Percentiles rank a stretch among this genome's conserved stretches.
Evolutionary conservation across 2,888 invertebrate genomes (phyloP).

Genomic region (Idaea biselata): DNA sequence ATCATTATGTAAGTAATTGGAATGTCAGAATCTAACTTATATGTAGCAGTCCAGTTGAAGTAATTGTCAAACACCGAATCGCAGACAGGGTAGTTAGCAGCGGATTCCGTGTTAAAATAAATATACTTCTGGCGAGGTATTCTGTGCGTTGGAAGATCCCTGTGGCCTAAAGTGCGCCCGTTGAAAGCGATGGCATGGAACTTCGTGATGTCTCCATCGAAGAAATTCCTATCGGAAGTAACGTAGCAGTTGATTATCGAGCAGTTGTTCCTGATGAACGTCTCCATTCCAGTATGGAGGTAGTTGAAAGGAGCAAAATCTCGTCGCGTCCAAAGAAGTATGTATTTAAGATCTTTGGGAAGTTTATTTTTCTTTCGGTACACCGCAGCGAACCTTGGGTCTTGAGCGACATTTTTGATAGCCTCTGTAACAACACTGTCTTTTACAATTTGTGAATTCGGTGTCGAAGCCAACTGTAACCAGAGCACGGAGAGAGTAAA

Average conservation of each 20-base stretch:
- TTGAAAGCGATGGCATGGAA: slow-evolving; percentile 67
- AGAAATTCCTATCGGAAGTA: slow-evolving; percentile 46
- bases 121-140: slow-evolving; percentile 61
- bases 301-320: slow-evolving; percentile 54
- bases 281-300: slow-evolving; percentile 51
- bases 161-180: slow-evolving; percentile 45
- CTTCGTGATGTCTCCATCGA: slow-evolving; percentile 45
- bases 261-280: slow-evolving; percentile 61
- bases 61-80: slow-evolving; percentile 49
- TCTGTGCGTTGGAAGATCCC: slow-evolving; percentile 45
- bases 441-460: slow-evolving; percentile 25
- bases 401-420: slow-evolving; percentile 50
- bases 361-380: slow-evolving; percentile 50
- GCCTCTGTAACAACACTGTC: slow-evolving; percentile 51
- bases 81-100: slow-evolving; percentile 62
- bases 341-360: slow-evolving; percentile 54
- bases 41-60: slow-evolving; percentile 72
- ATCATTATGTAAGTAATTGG: slow-evolving; percentile 57
- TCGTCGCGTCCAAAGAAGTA: slow-evolving; percentile 57
- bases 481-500: slow-evolving; percentile 46
- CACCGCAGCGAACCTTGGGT: slow-evolving; percentile 54
- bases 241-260: slow-evolving; percentile 59
- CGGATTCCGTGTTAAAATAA: slow-evolving; percentile 65
- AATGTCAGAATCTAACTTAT: slow-evolving; percentile 66
- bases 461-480: slow-evolving; percentile 40